These are phyloP conservation scores for Teleogryllus oceanicus DNA, from an alignment of 2,888 invertebrate genomes.

Conservation along the genomic window DNA sequence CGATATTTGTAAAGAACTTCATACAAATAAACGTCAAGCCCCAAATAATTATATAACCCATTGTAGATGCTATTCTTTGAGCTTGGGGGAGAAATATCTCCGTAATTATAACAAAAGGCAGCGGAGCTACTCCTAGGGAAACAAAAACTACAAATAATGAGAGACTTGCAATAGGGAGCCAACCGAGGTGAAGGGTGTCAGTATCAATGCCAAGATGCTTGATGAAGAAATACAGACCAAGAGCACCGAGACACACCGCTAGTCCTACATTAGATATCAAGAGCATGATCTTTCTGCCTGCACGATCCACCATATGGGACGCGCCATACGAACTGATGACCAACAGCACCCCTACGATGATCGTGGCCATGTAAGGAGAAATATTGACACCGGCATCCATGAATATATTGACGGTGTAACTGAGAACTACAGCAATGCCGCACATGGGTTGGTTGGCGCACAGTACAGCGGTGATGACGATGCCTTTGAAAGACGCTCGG, in stretches of 20 bases:
- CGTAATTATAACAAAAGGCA: slow-evolving; percentile 31
- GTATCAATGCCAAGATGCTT: slow-evolving; percentile 37
- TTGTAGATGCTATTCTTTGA: slow-evolving; percentile 28
- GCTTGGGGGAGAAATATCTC: slow-evolving; percentile 31
- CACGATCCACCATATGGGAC: slow-evolving; percentile 45
- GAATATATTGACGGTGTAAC: slow-evolving; percentile 44
- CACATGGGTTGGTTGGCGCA: slow-evolving; percentile 49
- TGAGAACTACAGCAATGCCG: slow-evolving; percentile 49
- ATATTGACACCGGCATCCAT: slow-evolving; percentile 42
- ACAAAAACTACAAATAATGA: slow-evolving; percentile 28
- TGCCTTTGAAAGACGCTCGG: slow-evolving; percentile 37
- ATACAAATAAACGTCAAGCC: slow-evolving; percentile 46
- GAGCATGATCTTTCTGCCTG: slow-evolving; percentile 50
- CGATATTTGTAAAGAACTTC: slow-evolving; percentile 48
- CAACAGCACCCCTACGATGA: slow-evolving; percentile 49
- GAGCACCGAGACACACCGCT: slow-evolving; percentile 41
- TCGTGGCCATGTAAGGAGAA: slow-evolving; percentile 44
- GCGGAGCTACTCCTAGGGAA: slow-evolving; percentile 27
- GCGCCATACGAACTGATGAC: slow-evolving; percentile 42
- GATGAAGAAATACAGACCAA: slow-evolving; percentile 44
- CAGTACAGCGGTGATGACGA: slow-evolving; percentile 47
- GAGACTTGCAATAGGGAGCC: slow-evolving; percentile 28
- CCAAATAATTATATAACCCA: slow-evolving; percentile 42
- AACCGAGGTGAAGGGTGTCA: slow-evolving; percentile 19
- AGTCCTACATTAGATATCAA: slow-evolving; percentile 46